Base-by-base conservation (phyloP, 2,113 vertebrate species). In the Plecotus auritus region DNA sequence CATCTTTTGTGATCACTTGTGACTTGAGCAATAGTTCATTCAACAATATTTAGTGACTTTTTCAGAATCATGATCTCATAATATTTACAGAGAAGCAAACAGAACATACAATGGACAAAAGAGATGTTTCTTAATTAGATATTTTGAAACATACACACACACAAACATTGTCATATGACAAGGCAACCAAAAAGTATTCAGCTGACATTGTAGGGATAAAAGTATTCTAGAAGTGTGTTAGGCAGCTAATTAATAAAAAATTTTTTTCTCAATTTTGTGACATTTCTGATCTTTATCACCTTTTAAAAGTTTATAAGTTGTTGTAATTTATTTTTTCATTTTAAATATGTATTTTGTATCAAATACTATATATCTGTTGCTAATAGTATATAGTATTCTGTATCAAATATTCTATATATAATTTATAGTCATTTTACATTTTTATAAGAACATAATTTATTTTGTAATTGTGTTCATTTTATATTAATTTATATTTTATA, bases 381-480 rank as follows among this genome's bases (percentile, higher is more conserved):
- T 90, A 69, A 42, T 80, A 69, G 18, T 28, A 82, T 82, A 37
- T 81, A 70, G 35, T 93, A 49, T 87, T 78, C 13, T 74, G 16
- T 81, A 51, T 85, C 4, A 88, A 56, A 59, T 86, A 82, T 47
- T 45, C 26, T 54, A 4, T 45, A 77, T 69, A 7, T 86, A 37
- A 47, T 40, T 76, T 69, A 74, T 30, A 87, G 64, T 87, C 37
- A 81, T 80, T 84, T 87, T 7, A 77, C 35, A n/a, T 30, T 61
- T 70, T 47, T 78, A 54, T 35, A 67, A 90, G 37, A 6, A 85
- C 2, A 54, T 83, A 59, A 56, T 92, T 83, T 51, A 61, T 73
- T 83, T 84, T 61, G 61, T 90, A 90, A 67, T 73, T 92, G 76
- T 83, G 83, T 74, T 90, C 23, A 91, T 49, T 88, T 96, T 56